phyloP scores from a whole-genome alignment of 2,888 invertebrate genomes.

The Tachina lurida region DNA sequence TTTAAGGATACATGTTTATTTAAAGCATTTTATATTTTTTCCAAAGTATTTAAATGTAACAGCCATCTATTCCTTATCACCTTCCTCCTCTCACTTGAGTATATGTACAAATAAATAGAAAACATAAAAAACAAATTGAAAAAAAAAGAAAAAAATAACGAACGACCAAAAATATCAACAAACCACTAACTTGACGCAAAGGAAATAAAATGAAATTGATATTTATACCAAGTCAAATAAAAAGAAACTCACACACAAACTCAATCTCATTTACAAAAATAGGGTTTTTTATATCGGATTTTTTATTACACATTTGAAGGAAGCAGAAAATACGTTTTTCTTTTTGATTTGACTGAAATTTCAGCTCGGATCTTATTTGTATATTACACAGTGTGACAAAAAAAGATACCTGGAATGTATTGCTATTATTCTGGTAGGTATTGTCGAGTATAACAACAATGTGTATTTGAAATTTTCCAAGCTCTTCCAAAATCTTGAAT shows the following conservation, averaged over 20 bases:
- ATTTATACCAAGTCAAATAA: slow-evolving; percentile 40
- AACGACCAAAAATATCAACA: slow-evolving; percentile 56
- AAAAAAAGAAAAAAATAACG: not conserved
- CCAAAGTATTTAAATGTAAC: slow-evolving; percentile 48
- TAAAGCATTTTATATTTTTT: slow-evolving; percentile 10
- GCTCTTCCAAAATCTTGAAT: no score
- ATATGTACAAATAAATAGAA: slow-evolving; percentile 25
- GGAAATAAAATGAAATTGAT: slow-evolving; percentile 67
- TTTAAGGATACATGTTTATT: slow-evolving; percentile 11
- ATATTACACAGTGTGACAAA: no score
- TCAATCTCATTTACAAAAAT: not conserved
- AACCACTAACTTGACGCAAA: slow-evolving; percentile 59
- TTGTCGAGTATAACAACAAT: no score
- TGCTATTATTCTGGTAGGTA: no score
- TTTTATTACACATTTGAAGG: not conserved
- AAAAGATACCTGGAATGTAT: no score
- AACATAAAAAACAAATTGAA: slow-evolving; percentile 15
- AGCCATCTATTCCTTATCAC: slow-evolving; percentile 58
- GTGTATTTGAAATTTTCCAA: no score
- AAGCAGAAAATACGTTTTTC: no score
- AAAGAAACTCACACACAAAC: not conserved
- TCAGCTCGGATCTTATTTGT: no score
- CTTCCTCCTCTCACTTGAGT: slow-evolving; percentile 31
- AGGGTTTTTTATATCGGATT: not conserved
- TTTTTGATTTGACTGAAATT: no score